Evolutionary conservation across 1,140 invertebrate genomes (phyloP), one percentile per base, ranked within the genome.

Genomic region (Bombus pyrosoma): DNA sequence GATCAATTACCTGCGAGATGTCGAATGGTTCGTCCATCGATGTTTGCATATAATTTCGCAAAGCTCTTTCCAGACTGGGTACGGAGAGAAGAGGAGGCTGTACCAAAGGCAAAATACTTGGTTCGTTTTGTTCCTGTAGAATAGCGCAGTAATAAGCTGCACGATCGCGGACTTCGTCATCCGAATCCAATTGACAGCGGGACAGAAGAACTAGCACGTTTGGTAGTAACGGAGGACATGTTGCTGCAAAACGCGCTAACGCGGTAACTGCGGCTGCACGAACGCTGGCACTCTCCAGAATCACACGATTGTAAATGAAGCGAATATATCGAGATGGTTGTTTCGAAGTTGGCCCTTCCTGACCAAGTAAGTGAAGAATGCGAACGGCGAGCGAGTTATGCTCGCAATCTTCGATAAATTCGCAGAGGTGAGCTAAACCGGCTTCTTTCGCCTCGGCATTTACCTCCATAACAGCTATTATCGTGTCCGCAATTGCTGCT

Each of bases 361-460:
- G 97, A 12, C 99, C 99, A 2, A 99, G 95, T n/a, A 99, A 95
- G 96, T 99, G 98, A 9, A 99, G 96, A 88, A 99, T 99, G 41
- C 98, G 96, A 6, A 99, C 99, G n/a, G 99, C 99, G 69, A 99
- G 96, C 80, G 98, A 98, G 1, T 98, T 98, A 92, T 99, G 99
- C 92, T 99, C 99, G 95, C 99, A 99, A 95, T 99, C 99, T 93
- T 99, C 99, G 92, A 99, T 99, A 92, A 99, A 99, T 94, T 99
- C 99, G 93, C 99, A 99, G 0, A 99, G 95, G 96, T 99, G 99
- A 8, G 98, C 98, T 8, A 99, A 94, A 3, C 99, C 99, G 32
- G 98, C 97, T 95, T 99, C 99, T 94, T 99, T 99, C 1, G 98
- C 98, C 83, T 98, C 98, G 0, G 96, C 96, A 95, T 99, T 99